Percentiles rank a stretch among this genome's conserved stretches.
phyloP scores from a whole-genome alignment of 1,140 invertebrate species.

The Drosophila chauvacae region DNA sequence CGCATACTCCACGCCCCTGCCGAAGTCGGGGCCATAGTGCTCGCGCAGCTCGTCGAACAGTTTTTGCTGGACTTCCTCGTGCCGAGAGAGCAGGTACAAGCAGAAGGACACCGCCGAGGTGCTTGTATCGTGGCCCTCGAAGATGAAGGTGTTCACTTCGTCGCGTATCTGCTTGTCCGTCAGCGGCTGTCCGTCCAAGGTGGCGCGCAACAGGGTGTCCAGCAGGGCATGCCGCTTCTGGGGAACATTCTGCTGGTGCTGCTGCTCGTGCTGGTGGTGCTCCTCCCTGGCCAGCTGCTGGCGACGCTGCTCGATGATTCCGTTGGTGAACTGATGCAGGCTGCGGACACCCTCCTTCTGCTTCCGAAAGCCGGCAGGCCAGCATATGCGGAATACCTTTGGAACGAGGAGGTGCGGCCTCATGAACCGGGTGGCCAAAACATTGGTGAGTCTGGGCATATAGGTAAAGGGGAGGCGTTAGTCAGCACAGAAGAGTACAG shows the following conservation, averaged over 20 bases:
- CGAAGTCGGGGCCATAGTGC: conserved; percentile 85
- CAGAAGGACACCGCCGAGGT: conserved; percentile 86
- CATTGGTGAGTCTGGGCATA: conserved; percentile 56
- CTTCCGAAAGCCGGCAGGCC: conserved; percentile 65
- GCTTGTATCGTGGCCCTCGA: conserved; percentile 91
- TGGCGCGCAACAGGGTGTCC: conserved; percentile 89
- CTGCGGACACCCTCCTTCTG: conserved; percentile 60
- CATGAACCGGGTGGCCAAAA: conserved; percentile 62
- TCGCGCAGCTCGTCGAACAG: conserved; percentile 86
- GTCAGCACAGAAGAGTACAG: not conserved
- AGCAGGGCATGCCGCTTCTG: conserved; percentile 89
- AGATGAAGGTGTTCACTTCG: conserved; percentile 92
- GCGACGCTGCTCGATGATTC: conserved; percentile 85
- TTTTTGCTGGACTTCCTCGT: conserved; percentile 87
- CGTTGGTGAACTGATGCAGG: conserved; percentile 87
- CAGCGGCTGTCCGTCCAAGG: conserved; percentile 86
- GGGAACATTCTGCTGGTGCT: conserved; percentile 61
- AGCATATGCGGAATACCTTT: conserved; percentile 54
- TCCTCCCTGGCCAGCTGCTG: conserved; percentile 50
- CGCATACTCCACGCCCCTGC: conserved; percentile 71
- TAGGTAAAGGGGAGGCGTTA: not conserved
- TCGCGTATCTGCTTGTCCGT: conserved; percentile 88
- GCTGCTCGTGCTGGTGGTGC: not conserved
- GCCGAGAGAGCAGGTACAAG: conserved; percentile 85
- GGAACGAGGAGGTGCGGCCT: conserved; percentile 79